phyloP scores from a whole-genome alignment of 2,113 vertebrate genomes.

The Dicentrarchus labrax region DNA sequence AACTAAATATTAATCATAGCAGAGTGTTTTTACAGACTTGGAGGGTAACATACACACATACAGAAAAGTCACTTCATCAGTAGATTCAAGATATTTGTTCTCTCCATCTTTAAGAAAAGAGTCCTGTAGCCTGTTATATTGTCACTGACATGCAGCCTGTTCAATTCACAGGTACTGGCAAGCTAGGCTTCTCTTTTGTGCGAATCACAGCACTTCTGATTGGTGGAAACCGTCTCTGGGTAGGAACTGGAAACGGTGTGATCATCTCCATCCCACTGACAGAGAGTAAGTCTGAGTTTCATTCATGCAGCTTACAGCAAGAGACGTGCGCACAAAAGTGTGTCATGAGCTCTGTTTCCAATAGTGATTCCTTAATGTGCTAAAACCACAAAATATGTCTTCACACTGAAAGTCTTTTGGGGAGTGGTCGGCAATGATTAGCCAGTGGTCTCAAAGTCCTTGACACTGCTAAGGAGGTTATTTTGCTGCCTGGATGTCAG shows the following conservation, averaged over 20 bases:
- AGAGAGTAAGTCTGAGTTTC: conserved; percentile 93
- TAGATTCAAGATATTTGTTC: too few relatives aligned
- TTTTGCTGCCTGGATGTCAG: background rate
- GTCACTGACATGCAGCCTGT: background rate
- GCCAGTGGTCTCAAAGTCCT: too few relatives aligned
- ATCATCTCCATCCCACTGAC: conserved; percentile 99
- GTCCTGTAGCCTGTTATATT: background rate
- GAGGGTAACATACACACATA: too few relatives aligned
- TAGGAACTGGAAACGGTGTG: conserved; percentile 97
- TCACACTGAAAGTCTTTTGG: background rate
- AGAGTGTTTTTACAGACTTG: too few relatives aligned
- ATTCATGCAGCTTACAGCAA: background rate
- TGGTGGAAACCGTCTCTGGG: conserved; percentile 97
- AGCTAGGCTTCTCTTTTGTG: conserved; percentile 98
- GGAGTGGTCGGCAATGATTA: too few relatives aligned
- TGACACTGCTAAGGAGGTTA: too few relatives aligned
- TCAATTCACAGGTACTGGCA: conserved; percentile 91
- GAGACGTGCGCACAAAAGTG: background rate
- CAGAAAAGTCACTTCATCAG: too few relatives aligned
- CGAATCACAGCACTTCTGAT: conserved; percentile 97
- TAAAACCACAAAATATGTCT: background rate
- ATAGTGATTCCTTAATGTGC: background rate
- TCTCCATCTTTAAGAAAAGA: too few relatives aligned
- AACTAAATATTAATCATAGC: too few relatives aligned
- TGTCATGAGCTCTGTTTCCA: background rate